Evolutionary conservation across 2,888 invertebrate species (phyloP).

Genomic region (Alloplasta piceator): DNA sequence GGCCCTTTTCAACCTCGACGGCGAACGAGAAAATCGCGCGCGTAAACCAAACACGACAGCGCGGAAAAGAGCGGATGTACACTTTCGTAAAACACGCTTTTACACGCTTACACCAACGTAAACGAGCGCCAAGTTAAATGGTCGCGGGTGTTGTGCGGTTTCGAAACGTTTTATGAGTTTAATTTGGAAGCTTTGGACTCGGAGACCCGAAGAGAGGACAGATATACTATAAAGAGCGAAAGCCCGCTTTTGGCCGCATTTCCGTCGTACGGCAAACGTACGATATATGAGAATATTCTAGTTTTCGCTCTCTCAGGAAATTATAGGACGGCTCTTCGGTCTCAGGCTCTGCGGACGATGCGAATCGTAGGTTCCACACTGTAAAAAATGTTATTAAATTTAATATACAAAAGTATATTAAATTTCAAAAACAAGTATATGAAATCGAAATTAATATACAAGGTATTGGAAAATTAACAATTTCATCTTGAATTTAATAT

Average conservation of each 20-base stretch:
- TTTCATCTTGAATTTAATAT: no score
- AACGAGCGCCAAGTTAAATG: constrained; percentile 66
- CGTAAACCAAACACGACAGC: constrained; percentile 41
- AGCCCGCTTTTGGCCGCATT: neutral
- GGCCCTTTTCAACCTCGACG: constrained; percentile 35
- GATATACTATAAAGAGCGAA: constrained; percentile 28
- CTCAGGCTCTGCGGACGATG: constrained; percentile 4
- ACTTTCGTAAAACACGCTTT: constrained; percentile 53
- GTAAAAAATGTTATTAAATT: no score
- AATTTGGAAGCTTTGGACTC: constrained; percentile 74
- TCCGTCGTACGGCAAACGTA: constrained; percentile 35
- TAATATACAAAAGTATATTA: no score
- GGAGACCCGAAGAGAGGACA: neutral
- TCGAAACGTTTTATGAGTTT: constrained; percentile 79
- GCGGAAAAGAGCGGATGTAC: neutral
- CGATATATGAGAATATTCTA: constrained; percentile 70
- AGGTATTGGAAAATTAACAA: no score
- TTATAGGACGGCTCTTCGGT: constrained; percentile 63
- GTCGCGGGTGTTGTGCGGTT: constrained; percentile 68
- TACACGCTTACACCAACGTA: constrained; percentile 54
- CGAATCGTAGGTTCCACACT: neutral
- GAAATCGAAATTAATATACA: no score
- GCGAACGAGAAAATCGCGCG: neutral
- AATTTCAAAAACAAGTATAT: no score
- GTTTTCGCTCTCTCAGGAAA: constrained; percentile 75